Evolutionary conservation across 2,113 vertebrate genomes (phyloP).

Genomic region (Sceloporus tristichus): DNA sequence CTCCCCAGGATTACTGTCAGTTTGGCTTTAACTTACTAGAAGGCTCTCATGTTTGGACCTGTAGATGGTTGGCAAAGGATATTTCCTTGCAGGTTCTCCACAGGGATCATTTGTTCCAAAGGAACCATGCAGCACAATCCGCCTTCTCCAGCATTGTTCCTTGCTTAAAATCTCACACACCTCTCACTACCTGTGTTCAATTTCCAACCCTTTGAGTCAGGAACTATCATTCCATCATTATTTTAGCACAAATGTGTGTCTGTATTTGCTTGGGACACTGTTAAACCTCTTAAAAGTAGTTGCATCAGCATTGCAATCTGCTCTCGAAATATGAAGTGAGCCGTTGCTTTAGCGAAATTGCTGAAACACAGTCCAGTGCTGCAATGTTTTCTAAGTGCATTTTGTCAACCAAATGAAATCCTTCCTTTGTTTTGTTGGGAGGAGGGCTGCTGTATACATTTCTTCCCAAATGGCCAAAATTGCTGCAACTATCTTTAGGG

Average conservation of each 20-base stretch:
- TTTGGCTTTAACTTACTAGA: not conserved
- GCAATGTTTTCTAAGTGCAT: not conserved
- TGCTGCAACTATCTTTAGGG: not conserved
- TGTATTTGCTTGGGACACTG: not conserved
- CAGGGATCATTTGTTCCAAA: not conserved
- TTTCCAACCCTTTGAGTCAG: not conserved
- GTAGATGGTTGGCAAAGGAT: not conserved
- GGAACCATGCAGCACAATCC: not conserved
- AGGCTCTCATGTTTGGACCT: not conserved
- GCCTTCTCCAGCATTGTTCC: not conserved
- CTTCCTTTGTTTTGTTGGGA: not conserved
- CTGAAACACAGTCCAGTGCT: not conserved
- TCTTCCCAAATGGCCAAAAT: not conserved
- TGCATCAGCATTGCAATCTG: not conserved
- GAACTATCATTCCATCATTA: not conserved
- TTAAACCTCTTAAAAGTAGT: not conserved
- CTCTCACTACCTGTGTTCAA: not conserved
- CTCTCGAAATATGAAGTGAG: not conserved
- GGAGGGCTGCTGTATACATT: not conserved
- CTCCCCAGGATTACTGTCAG: not conserved
- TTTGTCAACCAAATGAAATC: slow-evolving; percentile 5
- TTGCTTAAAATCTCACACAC: not conserved
- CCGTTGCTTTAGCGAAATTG: not conserved
- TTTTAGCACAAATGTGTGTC: too few species aligned
- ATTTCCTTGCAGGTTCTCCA: not conserved